Conservation (phyloP, 2,113 vertebrate species). For the human region DNA sequence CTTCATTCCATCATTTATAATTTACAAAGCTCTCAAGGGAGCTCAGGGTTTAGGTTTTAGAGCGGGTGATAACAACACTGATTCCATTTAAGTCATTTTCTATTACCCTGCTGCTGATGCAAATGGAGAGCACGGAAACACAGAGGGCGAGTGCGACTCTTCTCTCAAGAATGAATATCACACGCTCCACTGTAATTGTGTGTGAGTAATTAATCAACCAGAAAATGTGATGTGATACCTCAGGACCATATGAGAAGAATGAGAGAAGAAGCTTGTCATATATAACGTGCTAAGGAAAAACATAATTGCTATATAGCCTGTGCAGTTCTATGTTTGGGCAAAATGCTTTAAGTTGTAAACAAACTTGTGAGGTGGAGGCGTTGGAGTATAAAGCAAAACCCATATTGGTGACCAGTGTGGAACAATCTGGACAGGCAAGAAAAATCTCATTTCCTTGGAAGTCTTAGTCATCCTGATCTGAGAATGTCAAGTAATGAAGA, state of each 20-base stretch:
- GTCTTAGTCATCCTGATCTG: background rate
- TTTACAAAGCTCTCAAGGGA: constrained; percentile 18
- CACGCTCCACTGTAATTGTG: background rate
- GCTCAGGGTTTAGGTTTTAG: background rate
- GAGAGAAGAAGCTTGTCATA: background rate
- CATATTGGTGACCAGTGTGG: background rate
- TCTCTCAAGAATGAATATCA: background rate
- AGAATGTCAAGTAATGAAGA: background rate
- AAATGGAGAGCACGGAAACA: background rate
- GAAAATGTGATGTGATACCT: background rate
- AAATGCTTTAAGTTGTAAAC: background rate
- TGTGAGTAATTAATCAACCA: background rate
- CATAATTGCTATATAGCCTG: background rate
- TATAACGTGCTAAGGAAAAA: background rate
- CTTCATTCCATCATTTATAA: background rate
- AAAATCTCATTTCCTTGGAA: background rate
- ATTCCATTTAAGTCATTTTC: background rate
- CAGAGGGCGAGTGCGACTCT: background rate
- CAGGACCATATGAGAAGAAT: background rate
- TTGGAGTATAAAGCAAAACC: background rate
- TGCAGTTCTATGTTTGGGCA: background rate
- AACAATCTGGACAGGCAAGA: background rate
- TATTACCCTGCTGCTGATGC: background rate
- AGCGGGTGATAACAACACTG: background rate
- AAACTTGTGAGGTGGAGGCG: background rate